Conservation (phyloP, 2,113 vertebrate genomes). For the Rhinopomastus cyanomelas region DNA sequence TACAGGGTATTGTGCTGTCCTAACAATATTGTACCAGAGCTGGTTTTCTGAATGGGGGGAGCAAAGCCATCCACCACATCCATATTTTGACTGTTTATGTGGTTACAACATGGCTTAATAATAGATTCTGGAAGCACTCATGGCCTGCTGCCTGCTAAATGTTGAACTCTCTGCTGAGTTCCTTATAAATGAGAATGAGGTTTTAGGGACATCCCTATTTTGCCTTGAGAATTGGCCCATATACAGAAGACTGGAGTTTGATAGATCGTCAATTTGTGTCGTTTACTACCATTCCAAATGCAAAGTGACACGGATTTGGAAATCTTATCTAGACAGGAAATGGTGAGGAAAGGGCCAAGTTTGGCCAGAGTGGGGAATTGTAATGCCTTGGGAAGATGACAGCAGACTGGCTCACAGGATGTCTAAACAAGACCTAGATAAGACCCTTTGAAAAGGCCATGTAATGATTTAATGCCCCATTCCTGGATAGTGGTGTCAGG, state of each 20-base stretch:
- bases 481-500: background rate
- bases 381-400: background rate
- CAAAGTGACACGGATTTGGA: constrained; percentile 27
- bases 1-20: background rate
- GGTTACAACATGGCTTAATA: background rate
- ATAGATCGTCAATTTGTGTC: constrained; percentile 7
- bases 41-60: background rate
- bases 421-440: background rate
- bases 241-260: background rate
- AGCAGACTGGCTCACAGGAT: background rate
- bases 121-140: background rate
- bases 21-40: background rate
- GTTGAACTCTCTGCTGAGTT: background rate
- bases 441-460: background rate
- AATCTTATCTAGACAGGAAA: background rate
- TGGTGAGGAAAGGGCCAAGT: background rate
- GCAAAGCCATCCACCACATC: background rate
- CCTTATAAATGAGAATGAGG: background rate
- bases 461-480: background rate
- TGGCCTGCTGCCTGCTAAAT: background rate
- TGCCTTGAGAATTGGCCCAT: background rate
- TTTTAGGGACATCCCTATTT: background rate
- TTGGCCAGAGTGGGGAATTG: background rate
- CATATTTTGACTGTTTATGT: background rate
- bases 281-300: constrained; percentile 12